Percentiles rank a stretch among this genome's conserved stretches.
phyloP scores from a whole-genome alignment of 2,797 vertebrate genomes.

The Ceryle rudis region DNA sequence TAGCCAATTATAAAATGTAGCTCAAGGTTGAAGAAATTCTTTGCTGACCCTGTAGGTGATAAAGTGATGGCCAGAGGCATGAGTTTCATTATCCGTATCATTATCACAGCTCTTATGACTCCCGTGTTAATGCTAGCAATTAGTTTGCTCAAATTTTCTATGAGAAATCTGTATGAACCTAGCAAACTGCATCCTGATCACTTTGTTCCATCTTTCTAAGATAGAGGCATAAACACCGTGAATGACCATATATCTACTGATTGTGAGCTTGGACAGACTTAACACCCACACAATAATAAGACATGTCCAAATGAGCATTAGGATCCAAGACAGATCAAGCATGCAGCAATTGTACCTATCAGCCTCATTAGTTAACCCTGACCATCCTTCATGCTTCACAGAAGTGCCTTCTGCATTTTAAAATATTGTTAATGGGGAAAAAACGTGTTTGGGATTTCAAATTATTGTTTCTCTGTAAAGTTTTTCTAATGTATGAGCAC shows the following conservation, averaged over 20 bases:
- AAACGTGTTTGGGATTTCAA: conserved; percentile 55
- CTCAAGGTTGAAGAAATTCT: neutral
- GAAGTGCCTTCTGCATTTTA: conserved; percentile 60
- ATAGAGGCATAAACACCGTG: conserved; percentile 14
- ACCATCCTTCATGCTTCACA: conserved; percentile 49
- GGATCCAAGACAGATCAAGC: conserved; percentile 40
- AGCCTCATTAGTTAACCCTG: conserved; percentile 66
- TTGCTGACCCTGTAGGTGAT: neutral
- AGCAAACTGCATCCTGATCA: conserved; percentile 14
- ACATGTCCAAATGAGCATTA: conserved; percentile 51
- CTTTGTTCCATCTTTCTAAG: conserved; percentile 38
- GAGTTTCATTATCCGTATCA: conserved; percentile 19
- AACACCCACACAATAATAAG: conserved; percentile 44
- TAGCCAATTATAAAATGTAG: neutral
- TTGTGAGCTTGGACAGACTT: conserved; percentile 49
- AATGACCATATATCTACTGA: conserved; percentile 11
- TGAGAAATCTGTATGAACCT: conserved; percentile 9
- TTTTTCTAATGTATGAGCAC: neutral
- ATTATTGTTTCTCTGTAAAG: neutral
- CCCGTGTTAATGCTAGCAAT: conserved; percentile 38
- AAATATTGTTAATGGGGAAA: conserved; percentile 25
- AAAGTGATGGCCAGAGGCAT: neutral
- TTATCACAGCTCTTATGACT: conserved; percentile 22
- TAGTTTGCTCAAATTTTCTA: conserved; percentile 40
- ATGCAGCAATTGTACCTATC: conserved; percentile 35